A percentile compares a stretch with the other conserved stretches of the same genome.
These are phyloP conservation scores for Ceyx margarethae DNA, from an alignment of 2,113 vertebrate species.

Conservation along the genomic window DNA sequence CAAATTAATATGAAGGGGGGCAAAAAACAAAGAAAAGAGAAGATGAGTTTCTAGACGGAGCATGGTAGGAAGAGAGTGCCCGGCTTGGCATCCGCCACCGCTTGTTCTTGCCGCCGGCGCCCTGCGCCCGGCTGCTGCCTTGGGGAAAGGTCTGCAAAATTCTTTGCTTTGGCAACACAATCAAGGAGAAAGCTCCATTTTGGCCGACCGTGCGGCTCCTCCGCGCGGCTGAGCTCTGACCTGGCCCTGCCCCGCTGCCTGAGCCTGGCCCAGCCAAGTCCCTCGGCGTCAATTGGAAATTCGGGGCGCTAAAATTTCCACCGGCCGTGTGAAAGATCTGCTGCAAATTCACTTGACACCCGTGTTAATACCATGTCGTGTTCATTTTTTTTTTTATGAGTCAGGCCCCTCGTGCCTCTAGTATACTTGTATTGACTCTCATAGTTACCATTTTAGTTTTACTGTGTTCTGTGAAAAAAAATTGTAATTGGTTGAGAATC, in stretches of 20 bases:
- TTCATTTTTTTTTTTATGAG: slow-evolving; percentile 77
- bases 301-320: slow-evolving; percentile 38
- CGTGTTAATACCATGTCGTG: slow-evolving; percentile 80
- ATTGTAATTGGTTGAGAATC: slow-evolving; percentile 89
- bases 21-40: background rate
- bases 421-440: slow-evolving; percentile 89
- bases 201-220: background rate
- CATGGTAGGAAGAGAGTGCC: background rate
- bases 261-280: slow-evolving; percentile 12
- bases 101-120: background rate
- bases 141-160: slow-evolving; percentile 13
- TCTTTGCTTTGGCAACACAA: slow-evolving; percentile 8
- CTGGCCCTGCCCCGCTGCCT: background rate
- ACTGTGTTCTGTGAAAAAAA: slow-evolving; percentile 86
- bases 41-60: slow-evolving; percentile 10
- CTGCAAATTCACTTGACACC: slow-evolving; percentile 67
- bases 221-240: background rate
- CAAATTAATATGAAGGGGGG: slow-evolving; percentile 29
- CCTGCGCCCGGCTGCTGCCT: background rate
- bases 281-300: slow-evolving; percentile 6
- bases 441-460: slow-evolving; percentile 82
- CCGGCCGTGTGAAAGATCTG: slow-evolving; percentile 54
- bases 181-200: slow-evolving; percentile 22
- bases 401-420: slow-evolving; percentile 94
- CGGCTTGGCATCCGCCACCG: background rate